Base-by-base conservation (phyloP, 1,140 invertebrate species). In the Cephus cinctus region DNA sequence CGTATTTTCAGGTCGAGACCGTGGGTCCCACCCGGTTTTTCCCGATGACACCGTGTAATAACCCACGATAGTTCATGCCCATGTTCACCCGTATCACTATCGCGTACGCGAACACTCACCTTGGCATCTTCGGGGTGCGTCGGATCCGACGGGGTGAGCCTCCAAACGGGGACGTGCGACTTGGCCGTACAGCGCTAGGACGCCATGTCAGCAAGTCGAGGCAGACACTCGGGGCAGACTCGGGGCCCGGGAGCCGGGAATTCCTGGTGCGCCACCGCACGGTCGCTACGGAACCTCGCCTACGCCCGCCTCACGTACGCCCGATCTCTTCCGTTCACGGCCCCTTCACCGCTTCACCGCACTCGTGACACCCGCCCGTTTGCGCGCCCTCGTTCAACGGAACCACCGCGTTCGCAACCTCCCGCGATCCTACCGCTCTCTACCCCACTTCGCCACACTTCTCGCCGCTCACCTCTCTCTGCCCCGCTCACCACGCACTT, bases 201-300 rank as follows among this genome's bases (percentile, higher is more conserved):
- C 72, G 72, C 72, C 72, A 75, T 75, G 72, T 73, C 71, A 73
- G 71, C 71, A 69, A 71, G 65, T 70, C 63, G 56, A 63, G 59
- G n/a, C n/a, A n/a, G n/a, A n/a, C n/a, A n/a, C n/a, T n/a, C n/a
- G n/a, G n/a, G n/a, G n/a, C n/a, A n/a, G n/a, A n/a, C n/a, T n/a
- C n/a, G n/a, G n/a, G n/a, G n/a, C 25, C 25, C 25, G 25, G 25
- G 25, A 14, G 39, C 39, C 39, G 39, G 8, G 15, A 41, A 41
- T 41, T 41, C 39, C 39, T 41, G 39, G 57, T 59, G 64, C 73
- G 73, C 73, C 71, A 69, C 65, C 72, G 59, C 56, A 60, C 67
- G 69, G 63, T 54, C 49, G 54, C 59, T 50, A 63, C 58, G 55
- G 57, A 73, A 75, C 61, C 64, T 73, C 65, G 64, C 63, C 65